Evolutionary conservation across 2,888 invertebrate species (phyloP), one percentile per base, ranked within the genome.

Genomic region (Ophion obscuratus): DNA sequence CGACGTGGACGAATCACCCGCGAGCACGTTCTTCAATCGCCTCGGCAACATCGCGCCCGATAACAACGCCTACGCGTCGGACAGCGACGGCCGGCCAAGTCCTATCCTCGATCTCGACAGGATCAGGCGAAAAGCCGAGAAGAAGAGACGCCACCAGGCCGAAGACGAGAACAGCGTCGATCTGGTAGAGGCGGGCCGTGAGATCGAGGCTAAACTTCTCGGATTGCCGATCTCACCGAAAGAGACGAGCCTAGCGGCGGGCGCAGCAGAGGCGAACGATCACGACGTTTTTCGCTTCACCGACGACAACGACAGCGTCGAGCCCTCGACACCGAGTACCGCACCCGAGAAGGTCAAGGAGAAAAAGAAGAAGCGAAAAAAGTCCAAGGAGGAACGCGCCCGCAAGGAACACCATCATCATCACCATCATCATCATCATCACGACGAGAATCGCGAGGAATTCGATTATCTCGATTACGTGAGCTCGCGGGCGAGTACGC

Each of bases 281-380:
- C 94, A 95, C 31, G 96, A 96, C 89, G 96, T 96, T 3, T 95
- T 96, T 88, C 95, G 96, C 66, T 96, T 96, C 90, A 95, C 95
- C 7, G 95, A 96, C 88, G 95, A 95, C 70, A 96, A 95, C 90
- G 95, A 96, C 90, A 95, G 95, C 64, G 91, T 95, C 75, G 96
- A 96, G 87, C 93, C 94, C 0, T 92, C 94, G 31, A 92, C 94
- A 10, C 93, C 90, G 73, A 93, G 92, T 14, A 90, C 93, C 9
- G 93, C 93, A 0, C 90, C 92, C 1, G 95, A 95, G 89, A 92
- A 97, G 88, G 95, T 95, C 76, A 97, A 96, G 92, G 97, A 97
- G 89, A 97, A 97, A 94, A 97, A 97, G 94, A 98, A 98, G 94
- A 98, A 97, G 93, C 96, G 97, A 90, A 98, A 97, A 93, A 97